phyloP scores from a whole-genome alignment of 2,888 invertebrate species.

The Polydrusus tereticollis region DNA sequence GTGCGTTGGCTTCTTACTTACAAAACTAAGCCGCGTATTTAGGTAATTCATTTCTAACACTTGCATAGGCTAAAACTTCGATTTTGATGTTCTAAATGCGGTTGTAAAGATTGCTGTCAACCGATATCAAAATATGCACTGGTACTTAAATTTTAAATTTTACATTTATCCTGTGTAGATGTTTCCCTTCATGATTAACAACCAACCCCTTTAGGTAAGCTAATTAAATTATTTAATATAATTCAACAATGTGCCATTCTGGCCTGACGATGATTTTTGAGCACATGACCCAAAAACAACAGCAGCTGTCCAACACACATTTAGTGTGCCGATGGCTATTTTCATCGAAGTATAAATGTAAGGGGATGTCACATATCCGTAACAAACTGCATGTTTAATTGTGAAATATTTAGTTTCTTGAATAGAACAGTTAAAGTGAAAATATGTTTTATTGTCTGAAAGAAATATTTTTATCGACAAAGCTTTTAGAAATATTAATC shows the following conservation, averaged over 20 bases:
- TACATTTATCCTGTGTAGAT: background rate
- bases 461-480: too few relatives aligned
- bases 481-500: too few relatives aligned
- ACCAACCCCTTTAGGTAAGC: background rate
- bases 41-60: too few relatives aligned
- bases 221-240: slow-evolving; percentile 29
- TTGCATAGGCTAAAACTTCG: too few relatives aligned
- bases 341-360: slow-evolving; percentile 8
- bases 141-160: background rate
- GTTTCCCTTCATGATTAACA: background rate
- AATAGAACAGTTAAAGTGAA: too few relatives aligned
- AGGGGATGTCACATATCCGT: too few relatives aligned
- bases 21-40: background rate
- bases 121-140: too few relatives aligned
- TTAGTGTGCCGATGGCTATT: slow-evolving; percentile 22
- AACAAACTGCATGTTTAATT: too few relatives aligned
- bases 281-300: slow-evolving; percentile 41
- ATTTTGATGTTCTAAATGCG: too few relatives aligned
- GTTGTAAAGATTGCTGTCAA: too few relatives aligned
- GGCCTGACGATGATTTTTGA: slow-evolving; percentile 4
- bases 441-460: too few relatives aligned
- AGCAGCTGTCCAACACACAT: slow-evolving; percentile 53
- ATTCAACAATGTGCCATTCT: slow-evolving; percentile 29
- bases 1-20: background rate
- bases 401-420: too few relatives aligned